Evolutionary conservation across 2,888 invertebrate genomes (phyloP), one percentile per base, ranked within the genome.

Genomic region (Linyphia triangularis): DNA sequence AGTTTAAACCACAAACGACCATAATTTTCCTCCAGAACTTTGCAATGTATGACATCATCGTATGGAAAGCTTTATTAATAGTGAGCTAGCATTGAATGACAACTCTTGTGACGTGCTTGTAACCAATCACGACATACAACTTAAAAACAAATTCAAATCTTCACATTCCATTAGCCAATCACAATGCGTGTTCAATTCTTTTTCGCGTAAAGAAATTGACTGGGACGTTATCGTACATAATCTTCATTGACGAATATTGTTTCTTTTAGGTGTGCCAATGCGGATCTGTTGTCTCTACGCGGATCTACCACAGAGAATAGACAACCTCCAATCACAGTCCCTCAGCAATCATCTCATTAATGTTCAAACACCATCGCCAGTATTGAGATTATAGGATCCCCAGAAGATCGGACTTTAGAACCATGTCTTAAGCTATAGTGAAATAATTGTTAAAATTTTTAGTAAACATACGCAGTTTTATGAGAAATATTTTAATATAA

Each of bases 231-330:
- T 19, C 19, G 26, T 6, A 13, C 26, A 9, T 3, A 19, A 19
- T 26, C 16, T 24, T 51, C n/a, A 79, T 1, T n/a, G 2, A 16
- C 5, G 24, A 22, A 0, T 4, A 24, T 63, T 51, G 16, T 30
- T 33, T 61, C 26, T 93, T 94, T 89, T 93, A 96, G 96, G 94
- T 95, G 24, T 95, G 96, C 94, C 95, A 95, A 72, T 95, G 95
- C 19, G 96, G 95, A 91, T 94, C 95, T 91, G 94, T 96, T 67
- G 95, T 95, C 89, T 95, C 95, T 93, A 96, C 96, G 92, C 94
- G 96, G 92, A 93, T 95, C 90, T 96, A 96, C 95, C 95, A 96
- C 37, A 40, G 78, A 57, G 79, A 79, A 73, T 89, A 51, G 70
- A 57, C 19, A 5, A 5, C 67, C 28, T 28, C 26, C 24, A 28